A percentile compares a stretch with the other conserved stretches of the same genome.
Conservation (phyloP, 1,140 invertebrate genomes). For the Amyelois transitella region DNA sequence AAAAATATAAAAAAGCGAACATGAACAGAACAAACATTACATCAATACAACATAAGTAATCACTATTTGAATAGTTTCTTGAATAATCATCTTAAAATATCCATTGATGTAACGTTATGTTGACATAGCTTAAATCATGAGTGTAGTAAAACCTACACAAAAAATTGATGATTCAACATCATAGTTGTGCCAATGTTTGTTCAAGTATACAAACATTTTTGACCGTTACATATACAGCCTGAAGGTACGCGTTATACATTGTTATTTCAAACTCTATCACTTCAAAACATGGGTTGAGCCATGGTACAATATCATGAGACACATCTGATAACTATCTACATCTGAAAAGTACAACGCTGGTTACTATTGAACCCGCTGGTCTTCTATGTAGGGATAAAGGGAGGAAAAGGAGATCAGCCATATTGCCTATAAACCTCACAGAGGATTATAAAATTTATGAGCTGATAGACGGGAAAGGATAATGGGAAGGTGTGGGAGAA, state of each 20-base stretch:
- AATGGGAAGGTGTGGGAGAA: not conserved
- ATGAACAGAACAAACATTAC: not conserved
- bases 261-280: not conserved
- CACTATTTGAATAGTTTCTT: not conserved
- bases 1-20: not conserved
- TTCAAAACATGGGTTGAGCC: not conserved
- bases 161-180: conserved; percentile 9
- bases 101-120: not conserved
- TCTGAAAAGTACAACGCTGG: too few species aligned
- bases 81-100: not conserved
- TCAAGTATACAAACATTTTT: not conserved
- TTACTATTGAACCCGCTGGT: not conserved
- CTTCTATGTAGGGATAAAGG: not conserved
- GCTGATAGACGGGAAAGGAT: not conserved
- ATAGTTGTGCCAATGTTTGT: not conserved
- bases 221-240: not conserved
- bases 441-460: not conserved
- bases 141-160: conserved; percentile 37
- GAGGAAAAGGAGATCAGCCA: not conserved
- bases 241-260: not conserved
- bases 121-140: not conserved
- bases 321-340: too few species aligned
- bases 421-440: too few species aligned
- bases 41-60: not conserved
- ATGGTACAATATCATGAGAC: not conserved